Base-by-base conservation (phyloP, 1,140 invertebrate genomes). In the Gerris buenoi region DNA sequence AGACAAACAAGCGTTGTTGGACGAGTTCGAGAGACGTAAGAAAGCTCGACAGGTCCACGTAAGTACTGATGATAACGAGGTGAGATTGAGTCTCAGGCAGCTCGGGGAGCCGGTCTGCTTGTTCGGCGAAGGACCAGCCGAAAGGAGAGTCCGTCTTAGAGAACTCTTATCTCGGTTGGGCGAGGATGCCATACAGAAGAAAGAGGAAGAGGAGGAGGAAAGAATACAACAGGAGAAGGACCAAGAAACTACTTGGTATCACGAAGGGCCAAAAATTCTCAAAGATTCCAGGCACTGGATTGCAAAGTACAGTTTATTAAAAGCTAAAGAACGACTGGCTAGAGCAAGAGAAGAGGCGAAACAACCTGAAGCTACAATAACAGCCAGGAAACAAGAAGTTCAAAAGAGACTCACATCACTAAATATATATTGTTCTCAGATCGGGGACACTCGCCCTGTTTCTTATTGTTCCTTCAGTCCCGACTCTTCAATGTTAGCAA, bases 121-220 rank as follows among this genome's bases (percentile, higher is more conserved):
- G 28, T 98, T 98, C 79, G 95, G 96, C 0, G 96, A 99, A 81
- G 95, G 95, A 0, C 95, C 95, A 1, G 95, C 95, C 0, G 95
- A 98, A 70, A 81, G 96, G 68, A 80, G 95, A 76, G 90, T 90
- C 28, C 81, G 96, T 29, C 80, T 99, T n/a, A 83, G 93, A 71
- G 91, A 96, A 76, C 79, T 97, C 62, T 79, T 98, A 14, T 91
- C 93, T 28, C 82, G 83, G 84, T 81, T 95, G 2, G 94, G 94
- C 15, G 90, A 95, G 78, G 92, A 96, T 80, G 89, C 89, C 0
- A 86, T 94, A 59, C 86, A 88, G 73, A 86, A 84, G 73, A 86
- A 87, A 73, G 81, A 89, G 70, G 86, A 88, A 71, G 88, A 91
- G 65, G 89, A 91, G 71, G 88, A 90, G 72, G 88, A 88, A 69